Percentiles rank a stretch among this genome's conserved stretches.
Conservation (phyloP, 2,113 vertebrate species). For the Pangasianodon hypophthalmus region DNA sequence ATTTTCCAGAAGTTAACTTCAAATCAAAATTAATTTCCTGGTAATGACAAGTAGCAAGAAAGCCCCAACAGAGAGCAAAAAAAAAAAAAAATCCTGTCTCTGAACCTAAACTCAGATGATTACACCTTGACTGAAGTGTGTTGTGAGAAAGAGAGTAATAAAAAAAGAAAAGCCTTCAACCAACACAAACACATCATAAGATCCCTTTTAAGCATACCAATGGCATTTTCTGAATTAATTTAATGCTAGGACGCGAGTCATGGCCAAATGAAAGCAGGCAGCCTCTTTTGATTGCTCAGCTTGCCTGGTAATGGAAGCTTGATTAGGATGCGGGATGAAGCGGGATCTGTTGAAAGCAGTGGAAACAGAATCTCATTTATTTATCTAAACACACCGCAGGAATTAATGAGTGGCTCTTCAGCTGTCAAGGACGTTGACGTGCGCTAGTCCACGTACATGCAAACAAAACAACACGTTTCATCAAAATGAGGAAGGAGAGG, state of each 20-base stretch:
- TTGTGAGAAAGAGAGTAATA: background rate
- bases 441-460: background rate
- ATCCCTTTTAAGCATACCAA: conserved; percentile 16
- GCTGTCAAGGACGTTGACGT: conserved; percentile 24
- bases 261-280: conserved; percentile 14
- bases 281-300: conserved; percentile 15
- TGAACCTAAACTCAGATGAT: background rate
- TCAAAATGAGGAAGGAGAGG: conserved; percentile 29
- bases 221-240: conserved; percentile 21
- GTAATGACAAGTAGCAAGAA: background rate
- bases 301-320: conserved; percentile 14
- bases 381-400: conserved; percentile 44
- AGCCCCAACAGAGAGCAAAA: background rate
- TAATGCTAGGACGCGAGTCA: background rate
- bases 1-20: too few species aligned
- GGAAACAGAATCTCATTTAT: conserved; percentile 46
- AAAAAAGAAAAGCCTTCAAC: background rate
- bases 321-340: conserved; percentile 34
- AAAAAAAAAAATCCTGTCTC: background rate
- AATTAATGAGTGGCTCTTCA: conserved; percentile 28
- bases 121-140: background rate
- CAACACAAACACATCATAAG: background rate
- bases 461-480: conserved; percentile 20
- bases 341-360: background rate
- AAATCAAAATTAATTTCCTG: background rate